Base-by-base conservation (phyloP, 2,888 invertebrate genomes). In the Drosophila emarginata region DNA sequence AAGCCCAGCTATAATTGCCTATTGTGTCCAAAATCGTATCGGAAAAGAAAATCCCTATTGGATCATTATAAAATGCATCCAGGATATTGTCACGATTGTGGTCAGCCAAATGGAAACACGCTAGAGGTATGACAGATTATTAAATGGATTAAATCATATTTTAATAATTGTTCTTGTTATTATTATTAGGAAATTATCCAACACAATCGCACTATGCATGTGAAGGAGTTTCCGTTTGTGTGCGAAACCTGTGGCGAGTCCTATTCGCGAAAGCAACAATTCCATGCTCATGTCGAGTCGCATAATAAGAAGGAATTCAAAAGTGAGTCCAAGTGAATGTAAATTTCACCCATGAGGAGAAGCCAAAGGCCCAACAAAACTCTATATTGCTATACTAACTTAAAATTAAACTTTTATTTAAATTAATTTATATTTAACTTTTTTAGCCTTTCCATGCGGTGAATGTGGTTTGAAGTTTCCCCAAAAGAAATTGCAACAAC, bases 231-330 rank as follows among this genome's bases (percentile, higher is more conserved):
- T 79, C 92, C 92, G 36, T 92, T 91, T 75, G 91, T 92, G 32
- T 92, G 92, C 66, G 91, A 91, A 62, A 91, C 90, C 50, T 92
- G 92, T 67, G 92, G 92, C 36, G 92, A 92, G 74, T 91, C 91
- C 39, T 92, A 91, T 74, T 90, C 91, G 14, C 87, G 92, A 21
- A 89, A 91, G 26, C 92, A 92, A 71, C 92, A 92, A 76, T 92
- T 91, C 75, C 91, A 90, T 70, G 91, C 91, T 61, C 92, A 92
- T 76, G 91, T 92, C 68, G 91, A 91, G 80, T 90, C 91, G 75
- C 92, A 92, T 87, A 90, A 88, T 76, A 91, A 91, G 80, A 91
- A 91, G 87, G 91, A 91, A 84, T 89, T 90, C 86, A 92, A 91
- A 91, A 91, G 91, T 91, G 91, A 91, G 89, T 90, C 87, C 77